Evolutionary conservation across 1,140 invertebrate genomes (phyloP), one percentile per base, ranked within the genome.

Genomic region (Drosophila sp.): DNA sequence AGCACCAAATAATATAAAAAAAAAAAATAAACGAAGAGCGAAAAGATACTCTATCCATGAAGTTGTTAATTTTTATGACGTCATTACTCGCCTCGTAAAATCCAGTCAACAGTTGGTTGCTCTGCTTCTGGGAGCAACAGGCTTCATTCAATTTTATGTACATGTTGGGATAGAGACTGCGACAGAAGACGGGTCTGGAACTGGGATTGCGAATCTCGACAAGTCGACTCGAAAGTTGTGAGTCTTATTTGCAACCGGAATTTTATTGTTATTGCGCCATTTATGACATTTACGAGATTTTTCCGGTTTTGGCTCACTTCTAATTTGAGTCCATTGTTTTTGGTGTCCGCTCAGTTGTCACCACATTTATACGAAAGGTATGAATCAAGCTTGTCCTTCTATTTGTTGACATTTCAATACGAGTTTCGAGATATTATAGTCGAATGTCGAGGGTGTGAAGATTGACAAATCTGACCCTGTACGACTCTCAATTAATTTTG

Each of bases 41-140:
- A 64, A 7, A 38, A 64, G 53, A 62, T 61, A 43, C 53, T 53
- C 59, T 58, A 67, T 54, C 72, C 78, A 76, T 73, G 79, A 76
- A 80, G 86, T 76, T 89, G 84, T 90, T 90, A 90, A 90, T 91
- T 90, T 90, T 90, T 89, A 90, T 90, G 89, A 83, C 80, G 82
- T 87, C 89, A 90, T 90, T 90, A 90, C 79, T 82, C 74, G 89
- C 77, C 76, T 90, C 89, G 87, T 90, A 90, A 90, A 90, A 89
- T 80, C 38, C 74, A 63, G 53, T 89, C 87, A 90, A 90, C 87
- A 90, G 83, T 89, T 90, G 87, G 82, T 65, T 75, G 50, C 51
- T 59, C 64, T 36, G 69, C 66, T 66, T 36, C 57, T 61, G 38
- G 27, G 61, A 69, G 81, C 81, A 86, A 86, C 81, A 86, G 82